Percentiles rank a stretch among this genome's conserved stretches.
phyloP scores from a whole-genome alignment of 2,113 vertebrate species.

The Ornithorhynchus anatinus region DNA sequence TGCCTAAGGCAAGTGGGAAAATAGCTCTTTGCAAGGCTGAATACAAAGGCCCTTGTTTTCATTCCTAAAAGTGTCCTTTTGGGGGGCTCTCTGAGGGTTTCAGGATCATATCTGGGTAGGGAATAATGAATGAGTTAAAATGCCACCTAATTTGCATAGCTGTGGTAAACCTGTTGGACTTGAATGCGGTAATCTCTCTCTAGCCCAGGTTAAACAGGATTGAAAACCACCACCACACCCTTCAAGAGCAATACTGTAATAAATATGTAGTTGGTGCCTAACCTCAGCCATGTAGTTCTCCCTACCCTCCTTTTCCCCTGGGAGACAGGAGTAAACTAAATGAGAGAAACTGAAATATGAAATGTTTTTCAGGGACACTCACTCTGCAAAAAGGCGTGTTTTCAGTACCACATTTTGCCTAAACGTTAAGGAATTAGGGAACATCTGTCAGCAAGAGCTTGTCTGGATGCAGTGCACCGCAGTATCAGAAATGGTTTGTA shows the following conservation, averaged over 20 bases:
- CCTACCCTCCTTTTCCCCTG: not conserved
- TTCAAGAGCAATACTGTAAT: not conserved
- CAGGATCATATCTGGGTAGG: not conserved
- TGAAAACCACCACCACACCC: constrained; percentile 6
- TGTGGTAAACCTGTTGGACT: constrained; percentile 43
- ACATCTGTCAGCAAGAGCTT: too few relatives aligned
- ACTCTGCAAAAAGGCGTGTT: too few relatives aligned
- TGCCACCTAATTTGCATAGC: constrained; percentile 4
- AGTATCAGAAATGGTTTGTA: too few relatives aligned
- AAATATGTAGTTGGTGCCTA: not conserved
- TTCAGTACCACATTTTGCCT: too few relatives aligned
- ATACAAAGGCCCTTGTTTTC: not conserved
- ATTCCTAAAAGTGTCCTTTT: not conserved
- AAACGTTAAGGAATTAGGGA: too few relatives aligned
- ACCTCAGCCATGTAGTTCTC: not conserved
- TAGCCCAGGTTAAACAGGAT: not conserved
- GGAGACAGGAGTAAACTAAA: not conserved
- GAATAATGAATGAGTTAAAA: not conserved
- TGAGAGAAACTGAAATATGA: too few relatives aligned
- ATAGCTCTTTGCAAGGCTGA: not conserved
- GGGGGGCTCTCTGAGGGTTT: not conserved
- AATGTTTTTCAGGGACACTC: too few relatives aligned
- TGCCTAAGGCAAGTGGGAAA: not conserved
- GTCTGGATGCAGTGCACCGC: too few relatives aligned
- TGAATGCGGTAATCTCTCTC: constrained; percentile 27